phyloP scores from a whole-genome alignment of 2,113 vertebrate genomes.

The Thamnophis sirtalis region DNA sequence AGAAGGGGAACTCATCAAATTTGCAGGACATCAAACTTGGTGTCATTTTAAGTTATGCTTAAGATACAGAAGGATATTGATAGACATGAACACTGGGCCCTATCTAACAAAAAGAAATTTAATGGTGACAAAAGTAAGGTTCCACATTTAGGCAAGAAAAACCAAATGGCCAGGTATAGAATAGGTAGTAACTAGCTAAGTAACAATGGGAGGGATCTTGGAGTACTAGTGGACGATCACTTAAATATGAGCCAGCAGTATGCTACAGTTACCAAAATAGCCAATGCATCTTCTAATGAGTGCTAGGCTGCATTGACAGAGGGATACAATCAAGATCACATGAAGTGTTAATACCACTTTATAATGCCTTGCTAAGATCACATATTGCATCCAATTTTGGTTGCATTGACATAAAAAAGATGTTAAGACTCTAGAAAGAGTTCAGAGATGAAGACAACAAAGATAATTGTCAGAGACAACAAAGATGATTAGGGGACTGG shows the following conservation, averaged over 20 bases:
- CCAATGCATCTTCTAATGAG: background rate
- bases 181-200: background rate
- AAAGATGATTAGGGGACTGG: background rate
- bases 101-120: background rate
- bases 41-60: background rate
- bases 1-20: background rate
- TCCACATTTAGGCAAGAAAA: background rate
- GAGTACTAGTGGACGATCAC: background rate
- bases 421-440: background rate
- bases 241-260: background rate
- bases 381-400: background rate
- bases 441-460: background rate
- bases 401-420: background rate
- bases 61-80: background rate
- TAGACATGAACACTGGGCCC: background rate
- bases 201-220: background rate
- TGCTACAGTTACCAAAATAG: background rate
- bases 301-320: background rate
- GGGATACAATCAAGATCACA: background rate
- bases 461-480: background rate
- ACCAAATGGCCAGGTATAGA: background rate
- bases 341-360: background rate
- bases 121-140: background rate
- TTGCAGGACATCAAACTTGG: background rate
- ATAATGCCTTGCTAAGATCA: background rate